Evolutionary conservation across 2,113 vertebrate genomes (phyloP).

Genomic region (Cyanoliseus patagonus): DNA sequence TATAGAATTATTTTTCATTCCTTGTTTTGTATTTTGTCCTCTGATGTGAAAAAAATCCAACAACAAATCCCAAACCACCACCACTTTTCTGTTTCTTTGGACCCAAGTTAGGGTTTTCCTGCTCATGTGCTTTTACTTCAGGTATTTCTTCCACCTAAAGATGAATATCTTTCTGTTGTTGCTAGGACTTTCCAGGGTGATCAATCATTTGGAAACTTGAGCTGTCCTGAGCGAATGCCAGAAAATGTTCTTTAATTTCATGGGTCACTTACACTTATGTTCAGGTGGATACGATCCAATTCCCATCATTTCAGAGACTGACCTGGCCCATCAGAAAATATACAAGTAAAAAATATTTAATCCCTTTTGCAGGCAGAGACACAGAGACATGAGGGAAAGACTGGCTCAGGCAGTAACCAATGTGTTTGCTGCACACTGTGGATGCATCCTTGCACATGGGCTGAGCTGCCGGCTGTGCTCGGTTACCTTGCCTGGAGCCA

Average conservation of each 20-base stretch:
- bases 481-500: not conserved
- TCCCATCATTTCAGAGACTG: not conserved
- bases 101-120: not conserved
- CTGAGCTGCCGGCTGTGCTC: not conserved
- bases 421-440: rapidly evolving
- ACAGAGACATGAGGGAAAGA: not conserved
- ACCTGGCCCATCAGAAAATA: conserved; percentile 15
- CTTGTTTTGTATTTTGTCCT: not conserved
- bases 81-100: not conserved
- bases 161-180: not conserved
- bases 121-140: not conserved
- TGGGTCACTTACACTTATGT: not conserved
- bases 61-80: not conserved
- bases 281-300: not conserved
- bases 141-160: not conserved
- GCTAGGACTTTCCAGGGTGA: not conserved
- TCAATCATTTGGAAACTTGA: not conserved
- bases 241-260: conserved; percentile 30
- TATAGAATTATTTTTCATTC: not conserved
- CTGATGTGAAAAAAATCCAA: not conserved
- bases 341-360: not conserved
- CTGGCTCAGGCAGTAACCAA: not conserved
- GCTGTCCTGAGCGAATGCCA: not conserved
- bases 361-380: not conserved
- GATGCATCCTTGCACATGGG: rapidly evolving